A percentile compares a stretch with the other conserved stretches of the same genome.
Conservation (phyloP, 2,888 invertebrate species). For the Drepana falcataria region DNA sequence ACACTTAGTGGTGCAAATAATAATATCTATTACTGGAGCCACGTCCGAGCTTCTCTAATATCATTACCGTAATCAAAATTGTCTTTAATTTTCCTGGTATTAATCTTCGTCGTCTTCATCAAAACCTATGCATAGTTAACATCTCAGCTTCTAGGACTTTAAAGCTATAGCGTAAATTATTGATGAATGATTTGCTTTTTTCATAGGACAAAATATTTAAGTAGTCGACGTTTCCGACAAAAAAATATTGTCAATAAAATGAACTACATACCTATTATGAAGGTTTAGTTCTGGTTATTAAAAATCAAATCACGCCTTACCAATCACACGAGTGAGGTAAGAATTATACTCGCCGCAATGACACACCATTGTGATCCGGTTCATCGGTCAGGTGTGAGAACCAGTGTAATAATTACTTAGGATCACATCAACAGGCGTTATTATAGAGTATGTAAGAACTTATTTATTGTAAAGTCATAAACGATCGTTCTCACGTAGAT, state of each 20-base stretch:
- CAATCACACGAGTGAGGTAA: constrained; percentile 55
- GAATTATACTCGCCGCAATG: constrained; percentile 56
- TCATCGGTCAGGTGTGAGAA: constrained; percentile 14
- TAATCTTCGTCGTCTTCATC: too few relatives aligned
- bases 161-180: too few relatives aligned
- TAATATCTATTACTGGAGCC: too few relatives aligned
- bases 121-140: too few relatives aligned
- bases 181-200: too few relatives aligned
- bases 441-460: not conserved
- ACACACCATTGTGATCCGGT: constrained; percentile 42
- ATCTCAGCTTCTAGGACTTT: too few relatives aligned
- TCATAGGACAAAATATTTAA: too few relatives aligned
- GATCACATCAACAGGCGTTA: not conserved
- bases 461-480: not conserved
- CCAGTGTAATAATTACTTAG: constrained; percentile 15
- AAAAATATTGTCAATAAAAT: constrained; percentile 15
- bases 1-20: too few relatives aligned
- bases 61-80: too few relatives aligned
- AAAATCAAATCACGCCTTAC: constrained; percentile 56
- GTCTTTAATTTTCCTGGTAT: too few relatives aligned
- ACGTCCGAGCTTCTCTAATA: too few relatives aligned
- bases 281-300: constrained; percentile 35
- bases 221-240: too few relatives aligned
- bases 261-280: constrained; percentile 14
- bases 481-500: not conserved